Percentiles rank a stretch among this genome's conserved stretches.
phyloP scores from a whole-genome alignment of 2,113 vertebrate genomes.

The Crotophaga sulcirostris region DNA sequence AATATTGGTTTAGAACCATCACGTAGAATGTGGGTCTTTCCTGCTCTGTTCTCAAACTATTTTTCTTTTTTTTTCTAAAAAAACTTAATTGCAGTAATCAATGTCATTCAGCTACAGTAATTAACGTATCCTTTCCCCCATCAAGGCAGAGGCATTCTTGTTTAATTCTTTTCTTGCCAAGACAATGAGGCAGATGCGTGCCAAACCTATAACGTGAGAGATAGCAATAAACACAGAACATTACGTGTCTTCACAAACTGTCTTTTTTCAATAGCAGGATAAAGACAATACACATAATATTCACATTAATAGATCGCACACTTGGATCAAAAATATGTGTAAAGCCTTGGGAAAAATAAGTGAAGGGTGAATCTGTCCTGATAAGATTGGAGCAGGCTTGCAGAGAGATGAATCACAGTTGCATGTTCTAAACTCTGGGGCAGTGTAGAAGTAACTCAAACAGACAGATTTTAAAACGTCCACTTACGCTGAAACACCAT shows the following conservation, averaged over 20 bases:
- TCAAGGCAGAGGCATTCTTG: not conserved
- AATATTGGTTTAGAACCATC: not conserved
- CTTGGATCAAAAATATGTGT: not conserved
- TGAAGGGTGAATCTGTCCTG: not conserved
- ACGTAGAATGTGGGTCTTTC: not conserved
- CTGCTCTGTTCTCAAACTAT: not conserved
- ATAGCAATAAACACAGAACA: not conserved
- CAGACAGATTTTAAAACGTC: not conserved
- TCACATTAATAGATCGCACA: not conserved
- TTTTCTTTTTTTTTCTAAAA: not conserved
- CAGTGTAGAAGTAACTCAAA: not conserved
- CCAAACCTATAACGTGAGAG: slow-evolving; percentile 59
- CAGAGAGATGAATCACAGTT: not conserved
- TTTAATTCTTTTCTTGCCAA: slow-evolving; percentile 37
- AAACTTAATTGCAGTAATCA: slow-evolving; percentile 33
- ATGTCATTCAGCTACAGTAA: slow-evolving; percentile 20
- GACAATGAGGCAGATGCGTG: slow-evolving; percentile 30
- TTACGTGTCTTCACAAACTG: slow-evolving; percentile 18
- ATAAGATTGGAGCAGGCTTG: not conserved
- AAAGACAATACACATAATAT: slow-evolving; percentile 12
- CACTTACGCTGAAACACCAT: not conserved
- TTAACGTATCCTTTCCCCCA: slow-evolving; percentile 20
- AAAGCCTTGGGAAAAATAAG: not conserved
- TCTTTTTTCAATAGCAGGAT: slow-evolving; percentile 24
- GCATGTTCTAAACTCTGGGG: not conserved